Evolutionary conservation across 53 echinoderm and acorn worm species (phyloP), one percentile per base, ranked within the genome.

Genomic region (Echinarachnius parma): DNA sequence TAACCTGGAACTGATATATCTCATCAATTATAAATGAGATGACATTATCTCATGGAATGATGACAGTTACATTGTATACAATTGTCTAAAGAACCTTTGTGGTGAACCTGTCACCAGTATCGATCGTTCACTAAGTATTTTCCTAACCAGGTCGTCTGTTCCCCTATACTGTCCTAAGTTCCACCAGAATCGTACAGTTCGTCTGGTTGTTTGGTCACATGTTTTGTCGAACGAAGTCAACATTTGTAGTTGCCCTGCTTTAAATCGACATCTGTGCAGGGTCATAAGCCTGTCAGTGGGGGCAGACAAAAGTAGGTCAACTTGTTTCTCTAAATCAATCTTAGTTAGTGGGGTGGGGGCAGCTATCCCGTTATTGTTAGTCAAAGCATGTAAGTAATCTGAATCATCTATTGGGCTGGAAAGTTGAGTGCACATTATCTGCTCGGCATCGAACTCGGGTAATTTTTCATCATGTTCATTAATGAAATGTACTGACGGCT

Each of bases 191-290:
- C n/a, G n/a, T n/a, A n/a, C n/a, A n/a, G n/a, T n/a, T n/a, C n/a
- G n/a, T n/a, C n/a, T n/a, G n/a, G n/a, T n/a, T n/a, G n/a, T n/a
- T n/a, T n/a, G n/a, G n/a, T n/a, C n/a, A n/a, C 26, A 1, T 27
- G 60, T 22, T 25, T 27, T 60, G 9, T 1, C 8, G 30, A 66
- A 45, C 14, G 66, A 66, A 9, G 59, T 9, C 4, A 75, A 35
- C 25, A 75, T 22, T 59, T 75, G 59, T 35, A 75, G 36, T 34
- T 36, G 25, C 10, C 76, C 60, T 25, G 27, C 18, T 11, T 60
- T 28, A 26, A 34, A 75, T 34, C 59, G 30, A 24, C 59, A 58
- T 31, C 76, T 42, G 8, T 42, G 21, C 8, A 75, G 18, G 21
- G 33, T 8, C 33, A 29, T 25, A 31, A 59, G 14, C 9, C 20